These are phyloP conservation scores for Pseudomyrmex cubaensis DNA, from an alignment of 1,140 invertebrate species.

Conservation along the genomic window DNA sequence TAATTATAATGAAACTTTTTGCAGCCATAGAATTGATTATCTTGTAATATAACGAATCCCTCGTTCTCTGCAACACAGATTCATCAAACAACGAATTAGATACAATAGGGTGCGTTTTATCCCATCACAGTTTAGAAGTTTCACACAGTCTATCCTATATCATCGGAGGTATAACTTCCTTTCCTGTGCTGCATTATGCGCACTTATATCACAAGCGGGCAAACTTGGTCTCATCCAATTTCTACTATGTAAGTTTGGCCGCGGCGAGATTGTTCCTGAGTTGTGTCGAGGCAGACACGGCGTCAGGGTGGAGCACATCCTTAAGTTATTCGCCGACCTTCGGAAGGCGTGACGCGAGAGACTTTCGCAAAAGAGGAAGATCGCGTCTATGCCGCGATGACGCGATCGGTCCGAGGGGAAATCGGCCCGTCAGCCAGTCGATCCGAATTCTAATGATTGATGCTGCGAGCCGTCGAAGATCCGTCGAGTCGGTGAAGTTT, in stretches of 20 bases:
- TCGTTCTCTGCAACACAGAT: neutral
- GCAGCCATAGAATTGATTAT: too few species aligned
- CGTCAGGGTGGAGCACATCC: neutral
- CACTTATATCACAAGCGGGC: conserved; percentile 31
- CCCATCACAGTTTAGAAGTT: neutral
- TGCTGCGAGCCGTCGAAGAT: neutral
- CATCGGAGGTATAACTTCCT: conserved; percentile 40
- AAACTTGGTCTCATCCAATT: conserved; percentile 46
- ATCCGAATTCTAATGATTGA: conserved; percentile 58
- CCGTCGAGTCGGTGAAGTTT: neutral
- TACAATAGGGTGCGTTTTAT: neutral
- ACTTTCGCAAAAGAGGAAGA: neutral
- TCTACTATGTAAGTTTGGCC: conserved; percentile 34
- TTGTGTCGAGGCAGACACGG: conserved; percentile 5
- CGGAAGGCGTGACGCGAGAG: neutral
- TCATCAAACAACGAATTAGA: neutral
- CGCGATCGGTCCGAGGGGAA: conserved; percentile 35
- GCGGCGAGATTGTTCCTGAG: conserved; percentile 29
- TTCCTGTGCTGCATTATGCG: conserved; percentile 37
- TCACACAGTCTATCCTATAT: conserved; percentile 6
- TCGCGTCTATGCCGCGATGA: neutral
- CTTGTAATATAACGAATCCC: neutral
- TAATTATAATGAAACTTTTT: too few species aligned
- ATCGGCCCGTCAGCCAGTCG: conserved; percentile 42
- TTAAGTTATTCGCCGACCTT: conserved; percentile 44